These are phyloP conservation scores for Planiliza haematocheilus DNA, from an alignment of 2,113 vertebrate genomes.

Conservation along the genomic window DNA sequence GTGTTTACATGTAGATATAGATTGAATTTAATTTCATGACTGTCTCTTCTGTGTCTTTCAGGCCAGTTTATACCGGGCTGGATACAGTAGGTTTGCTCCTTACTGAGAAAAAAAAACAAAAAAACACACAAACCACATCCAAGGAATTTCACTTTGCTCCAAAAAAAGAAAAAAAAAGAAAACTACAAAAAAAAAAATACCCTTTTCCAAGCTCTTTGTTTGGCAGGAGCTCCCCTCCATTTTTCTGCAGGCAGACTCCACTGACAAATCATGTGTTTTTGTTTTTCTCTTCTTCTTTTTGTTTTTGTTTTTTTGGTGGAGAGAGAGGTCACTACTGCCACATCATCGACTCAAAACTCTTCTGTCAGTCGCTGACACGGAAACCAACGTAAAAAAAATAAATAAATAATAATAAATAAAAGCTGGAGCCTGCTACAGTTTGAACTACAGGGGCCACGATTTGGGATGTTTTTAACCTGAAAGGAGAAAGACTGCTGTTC, in stretches of 20 bases:
- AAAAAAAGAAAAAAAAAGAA: constrained; percentile 1
- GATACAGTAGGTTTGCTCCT: constrained; percentile 83
- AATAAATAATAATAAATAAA: not conserved
- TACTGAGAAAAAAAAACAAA: constrained; percentile 69
- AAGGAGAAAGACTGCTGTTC: constrained; percentile 51
- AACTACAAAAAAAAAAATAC: constrained; percentile 23
- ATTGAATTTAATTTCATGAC: not conserved
- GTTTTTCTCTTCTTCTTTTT: constrained; percentile 1
- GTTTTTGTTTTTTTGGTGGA: constrained; percentile 32
- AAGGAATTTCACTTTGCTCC: constrained; percentile 65
- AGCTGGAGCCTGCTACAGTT: constrained; percentile 27
- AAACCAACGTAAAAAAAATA: constrained; percentile 20
- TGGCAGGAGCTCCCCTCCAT: constrained; percentile 68
- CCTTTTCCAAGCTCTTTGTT: constrained; percentile 63
- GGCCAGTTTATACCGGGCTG: constrained; percentile 84
- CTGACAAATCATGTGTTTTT: constrained; percentile 47
- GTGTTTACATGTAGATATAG: too few relatives aligned
- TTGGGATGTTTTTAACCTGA: constrained; percentile 44
- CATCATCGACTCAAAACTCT: constrained; percentile 61
- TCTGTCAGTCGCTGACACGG: constrained; percentile 48
- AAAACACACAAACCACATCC: constrained; percentile 61
- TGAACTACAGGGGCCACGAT: constrained; percentile 38
- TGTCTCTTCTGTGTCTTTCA: constrained; percentile 64
- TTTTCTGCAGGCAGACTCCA: constrained; percentile 61
- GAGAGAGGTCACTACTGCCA: constrained; percentile 61